phyloP scores from a whole-genome alignment of 2,113 vertebrate species.

The Sula dactylatra region DNA sequence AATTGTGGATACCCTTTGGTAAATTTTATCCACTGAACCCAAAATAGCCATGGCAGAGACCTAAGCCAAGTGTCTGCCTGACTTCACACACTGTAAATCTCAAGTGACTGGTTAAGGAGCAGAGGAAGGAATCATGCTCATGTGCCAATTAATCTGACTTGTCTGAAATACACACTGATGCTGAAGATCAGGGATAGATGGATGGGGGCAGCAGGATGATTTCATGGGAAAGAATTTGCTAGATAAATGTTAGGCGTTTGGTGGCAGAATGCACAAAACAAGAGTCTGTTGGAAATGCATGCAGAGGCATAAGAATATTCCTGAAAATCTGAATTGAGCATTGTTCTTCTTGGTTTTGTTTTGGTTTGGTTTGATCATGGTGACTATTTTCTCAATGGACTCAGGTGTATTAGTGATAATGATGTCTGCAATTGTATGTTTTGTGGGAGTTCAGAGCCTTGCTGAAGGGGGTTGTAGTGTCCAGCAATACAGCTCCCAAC shows the following conservation, averaged over 20 bases:
- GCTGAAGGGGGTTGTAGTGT: not conserved
- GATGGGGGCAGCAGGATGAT: not conserved
- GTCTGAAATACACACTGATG: not conserved
- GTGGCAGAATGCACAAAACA: not conserved
- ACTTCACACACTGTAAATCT: not conserved
- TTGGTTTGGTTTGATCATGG: not conserved
- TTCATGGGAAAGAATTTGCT: not conserved
- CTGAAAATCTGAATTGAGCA: not conserved
- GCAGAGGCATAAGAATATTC: not conserved
- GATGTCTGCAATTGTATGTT: not conserved
- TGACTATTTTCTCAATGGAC: not conserved
- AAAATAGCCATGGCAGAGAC: not conserved
- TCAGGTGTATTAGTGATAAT: rapidly evolving
- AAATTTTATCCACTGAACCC: conserved; percentile 9
- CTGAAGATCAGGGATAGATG: not conserved
- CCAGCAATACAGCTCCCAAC: not conserved
- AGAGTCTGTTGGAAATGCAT: not conserved
- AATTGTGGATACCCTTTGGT: not conserved
- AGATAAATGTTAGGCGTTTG: not conserved
- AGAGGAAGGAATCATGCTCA: not conserved
- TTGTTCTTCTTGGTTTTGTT: not conserved
- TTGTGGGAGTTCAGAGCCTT: not conserved
- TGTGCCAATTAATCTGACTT: not conserved
- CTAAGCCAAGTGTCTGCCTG: not conserved
- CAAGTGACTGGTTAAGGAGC: not conserved